These are phyloP conservation scores for Buathra laborator DNA, from an alignment of 2,888 invertebrate genomes.

Conservation along the genomic window DNA sequence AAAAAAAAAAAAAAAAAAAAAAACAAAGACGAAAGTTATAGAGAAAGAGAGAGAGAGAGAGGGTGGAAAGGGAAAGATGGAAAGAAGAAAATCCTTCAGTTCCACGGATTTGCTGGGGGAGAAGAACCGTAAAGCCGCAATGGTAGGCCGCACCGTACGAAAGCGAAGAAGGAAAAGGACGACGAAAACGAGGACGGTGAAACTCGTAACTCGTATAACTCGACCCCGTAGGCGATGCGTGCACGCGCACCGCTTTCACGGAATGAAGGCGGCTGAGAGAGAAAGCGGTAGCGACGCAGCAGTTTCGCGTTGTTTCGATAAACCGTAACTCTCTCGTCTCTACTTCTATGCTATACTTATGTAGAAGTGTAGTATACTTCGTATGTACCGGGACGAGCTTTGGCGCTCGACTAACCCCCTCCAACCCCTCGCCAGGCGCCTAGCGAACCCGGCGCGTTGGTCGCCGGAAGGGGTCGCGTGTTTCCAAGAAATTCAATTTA, in stretches of 20 bases:
- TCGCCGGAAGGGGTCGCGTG: slow-evolving; percentile 50
- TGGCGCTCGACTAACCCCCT: not conserved
- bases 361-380: not conserved
- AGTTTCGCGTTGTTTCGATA: slow-evolving; percentile 47
- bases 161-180: slow-evolving; percentile 3
- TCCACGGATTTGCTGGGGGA: slow-evolving; percentile 4
- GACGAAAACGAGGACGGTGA: slow-evolving; percentile 30
- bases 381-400: slow-evolving; percentile 35
- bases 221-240: slow-evolving; percentile 31
- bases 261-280: not conserved
- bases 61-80: slow-evolving; percentile 1
- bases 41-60: not conserved
- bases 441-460: not conserved
- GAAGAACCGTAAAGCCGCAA: slow-evolving; percentile 28
- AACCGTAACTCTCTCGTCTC: slow-evolving; percentile 36
- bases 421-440: not conserved
- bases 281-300: slow-evolving; percentile 1
- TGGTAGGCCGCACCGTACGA: not conserved
- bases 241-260: slow-evolving; percentile 18
- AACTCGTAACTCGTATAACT: slow-evolving; percentile 55
- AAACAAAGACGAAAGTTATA: not conserved
- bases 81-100: slow-evolving; percentile 44
- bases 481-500: slow-evolving; percentile 56
- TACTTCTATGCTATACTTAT: slow-evolving; percentile 32
- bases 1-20: slow-evolving; percentile 6